Evolutionary conservation across 1,140 invertebrate species (phyloP), one percentile per base, ranked within the genome.

Genomic region (Ceratina calcarata): DNA sequence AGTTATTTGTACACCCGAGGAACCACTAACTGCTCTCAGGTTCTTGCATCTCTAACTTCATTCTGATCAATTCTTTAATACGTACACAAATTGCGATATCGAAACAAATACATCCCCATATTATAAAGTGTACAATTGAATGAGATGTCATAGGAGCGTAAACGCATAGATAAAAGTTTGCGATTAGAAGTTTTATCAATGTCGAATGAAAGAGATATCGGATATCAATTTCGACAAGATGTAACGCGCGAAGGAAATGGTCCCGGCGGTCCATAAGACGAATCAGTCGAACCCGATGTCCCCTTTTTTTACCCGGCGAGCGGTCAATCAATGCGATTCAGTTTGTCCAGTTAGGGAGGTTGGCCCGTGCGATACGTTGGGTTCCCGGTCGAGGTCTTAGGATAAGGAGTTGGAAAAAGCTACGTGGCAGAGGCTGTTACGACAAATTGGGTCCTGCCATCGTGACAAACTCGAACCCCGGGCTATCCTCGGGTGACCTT

Each of bases 391-490:
- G 72, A 80, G 81, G 85, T 83, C 83, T 90, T 88, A 87, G 89
- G 87, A 89, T 91, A 89, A 91, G 90, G 80, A 89, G 85, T 69
- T 85, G 70, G 88, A 89, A 86, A 88, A 88, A 90, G 86, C 87
- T 80, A 64, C 73, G 80, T 75, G 85, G 86, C 37, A 78, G 76
- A 75, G 91, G 83, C 91, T 92, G 89, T 91, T 92, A 92, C 84
- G 90, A 93, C 92, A 93, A 93, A 93, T 93, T 93, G 92, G 88
- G 87, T 84, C 82, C 88, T 84, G 90, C 87, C 89, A 84, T 89
- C 85, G 87, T 88, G 80, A 82, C 83, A 75, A 88, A 82, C 86
- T 84, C 76, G 65, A 69, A 86, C 79, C 79, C 81, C 83, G 71
- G 83, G 81, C 78, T 85, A 86, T 79, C 68, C 83, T 85, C 74